Evolutionary conservation across 2,113 vertebrate species (phyloP), one percentile per base, ranked within the genome.

Genomic region (Electrona antarctica): DNA sequence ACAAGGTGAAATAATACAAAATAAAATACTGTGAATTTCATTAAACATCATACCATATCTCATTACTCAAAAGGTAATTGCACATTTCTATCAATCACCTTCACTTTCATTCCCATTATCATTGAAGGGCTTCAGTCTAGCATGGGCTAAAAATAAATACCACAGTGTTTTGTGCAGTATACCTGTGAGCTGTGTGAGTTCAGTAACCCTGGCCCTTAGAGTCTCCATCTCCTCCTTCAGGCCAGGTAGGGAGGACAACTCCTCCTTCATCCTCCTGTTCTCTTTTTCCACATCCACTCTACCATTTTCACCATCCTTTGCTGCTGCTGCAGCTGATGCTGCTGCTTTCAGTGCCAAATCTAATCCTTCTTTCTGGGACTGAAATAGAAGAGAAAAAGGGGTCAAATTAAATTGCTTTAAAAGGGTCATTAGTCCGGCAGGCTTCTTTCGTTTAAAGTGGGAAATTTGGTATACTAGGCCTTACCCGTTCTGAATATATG

Each of bases 101-200:
- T 41, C 33, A 41, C 33, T 41, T 3, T 41, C 1, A 41, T 41
- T 4, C 33, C 33, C 33, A 41, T 41, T 1, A 41, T 41, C 33
- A 41, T 41, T 41, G 33, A 41, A 6, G 33, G 33, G 33, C 33
- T 41, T 41, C 5, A 41, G 33, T 41, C 33, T 41, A 41, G 33
- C 33, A 41, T 41, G 33, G 33, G 33, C 3, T 41, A 41, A 41
- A 41, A 41, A 41, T 41, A 41, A 41, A 41, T 41, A 41, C 3
- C 33, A 41, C 33, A 41, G 33, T 41, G 33, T 47, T 54, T 45
- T 7, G 48, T 7, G 4, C 12, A 15, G 47, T 3, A 0, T 77
- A 94, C 93, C 91, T 86, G 89, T 78, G 48, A 93, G 85, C 48
- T 88, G 88, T 62, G 75, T 87, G 59, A 93, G 90, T 65, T 93